Conservation (phyloP, 1,140 invertebrate genomes). For the Cyrtorhinus lividipennis region DNA sequence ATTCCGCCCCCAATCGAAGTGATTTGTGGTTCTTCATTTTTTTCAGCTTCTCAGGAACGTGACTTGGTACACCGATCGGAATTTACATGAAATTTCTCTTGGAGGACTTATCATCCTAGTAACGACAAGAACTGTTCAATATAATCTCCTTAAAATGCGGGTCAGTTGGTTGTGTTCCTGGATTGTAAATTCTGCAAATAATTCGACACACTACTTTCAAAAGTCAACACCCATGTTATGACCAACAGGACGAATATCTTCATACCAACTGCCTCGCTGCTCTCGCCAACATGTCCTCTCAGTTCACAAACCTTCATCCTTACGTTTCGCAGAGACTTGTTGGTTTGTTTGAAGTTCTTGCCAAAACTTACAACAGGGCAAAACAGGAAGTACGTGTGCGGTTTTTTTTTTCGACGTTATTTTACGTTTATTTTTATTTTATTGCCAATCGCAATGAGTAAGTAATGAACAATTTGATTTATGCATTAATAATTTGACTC, state of each 20-base stretch:
- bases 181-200: slow-evolving; percentile 10
- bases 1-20: no score
- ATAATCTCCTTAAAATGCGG: slow-evolving; percentile 92
- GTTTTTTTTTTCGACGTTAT: no score
- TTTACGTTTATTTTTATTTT: slow-evolving; percentile 9
- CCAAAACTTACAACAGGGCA: slow-evolving; percentile 39
- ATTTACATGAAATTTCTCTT: slow-evolving; percentile 78
- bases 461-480: no score
- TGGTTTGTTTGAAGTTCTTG: slow-evolving; percentile 73
- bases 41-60: slow-evolving; percentile 71
- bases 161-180: no score
- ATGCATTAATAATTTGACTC: no score
- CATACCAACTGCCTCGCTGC: slow-evolving; percentile 96
- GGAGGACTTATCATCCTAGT: slow-evolving; percentile 93
- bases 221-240: no score
- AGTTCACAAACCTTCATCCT: slow-evolving; percentile 85
- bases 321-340: slow-evolving; percentile 90
- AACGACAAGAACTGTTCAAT: slow-evolving; percentile 90
- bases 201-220: neutral
- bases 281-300: slow-evolving; percentile 92
- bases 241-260: slow-evolving; percentile 87
- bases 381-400: slow-evolving; percentile 23
- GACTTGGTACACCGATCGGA: slow-evolving; percentile 81
- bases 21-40: no score
- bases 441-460: no score